phyloP scores from a whole-genome alignment of 1,140 invertebrate genomes.

The Parasteatoda tepidariorum region DNA sequence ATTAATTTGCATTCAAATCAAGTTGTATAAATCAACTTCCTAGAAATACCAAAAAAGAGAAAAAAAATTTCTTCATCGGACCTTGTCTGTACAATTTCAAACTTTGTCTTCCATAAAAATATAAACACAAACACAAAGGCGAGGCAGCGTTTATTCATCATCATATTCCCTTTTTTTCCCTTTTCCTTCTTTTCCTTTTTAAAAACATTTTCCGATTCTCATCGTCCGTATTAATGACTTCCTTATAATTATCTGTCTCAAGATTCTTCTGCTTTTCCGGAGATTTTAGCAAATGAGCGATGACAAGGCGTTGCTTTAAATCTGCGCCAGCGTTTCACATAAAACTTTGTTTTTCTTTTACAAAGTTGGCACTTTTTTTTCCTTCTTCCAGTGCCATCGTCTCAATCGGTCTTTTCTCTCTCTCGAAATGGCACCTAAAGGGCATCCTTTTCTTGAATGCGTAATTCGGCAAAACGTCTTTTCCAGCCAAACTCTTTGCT shows the following conservation, averaged over 20 bases:
- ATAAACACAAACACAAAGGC: not conserved
- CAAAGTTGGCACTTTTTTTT: not conserved
- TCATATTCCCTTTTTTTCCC: not conserved
- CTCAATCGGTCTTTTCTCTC: not conserved
- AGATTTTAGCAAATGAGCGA: constrained; percentile 39
- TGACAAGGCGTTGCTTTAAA: constrained; percentile 37
- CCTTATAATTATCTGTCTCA: not conserved
- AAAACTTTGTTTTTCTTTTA: not conserved
- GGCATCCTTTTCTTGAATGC: not conserved
- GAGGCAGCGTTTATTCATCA: not conserved
- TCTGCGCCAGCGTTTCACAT: not conserved
- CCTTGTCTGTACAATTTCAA: not conserved
- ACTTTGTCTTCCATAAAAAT: not conserved
- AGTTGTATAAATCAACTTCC: no score
- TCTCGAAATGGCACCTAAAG: not conserved
- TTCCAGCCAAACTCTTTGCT: constrained; percentile 2
- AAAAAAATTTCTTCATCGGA: not conserved
- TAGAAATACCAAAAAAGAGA: no score
- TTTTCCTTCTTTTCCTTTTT: not conserved
- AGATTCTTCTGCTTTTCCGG: constrained; percentile 19
- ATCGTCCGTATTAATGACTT: not conserved
- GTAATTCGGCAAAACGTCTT: not conserved
- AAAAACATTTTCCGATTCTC: not conserved
- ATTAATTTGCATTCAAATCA: no score
- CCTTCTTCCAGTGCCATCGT: not conserved